phyloP scores from a whole-genome alignment of 1,140 invertebrate genomes.

The Homalodisca vitripennis region DNA sequence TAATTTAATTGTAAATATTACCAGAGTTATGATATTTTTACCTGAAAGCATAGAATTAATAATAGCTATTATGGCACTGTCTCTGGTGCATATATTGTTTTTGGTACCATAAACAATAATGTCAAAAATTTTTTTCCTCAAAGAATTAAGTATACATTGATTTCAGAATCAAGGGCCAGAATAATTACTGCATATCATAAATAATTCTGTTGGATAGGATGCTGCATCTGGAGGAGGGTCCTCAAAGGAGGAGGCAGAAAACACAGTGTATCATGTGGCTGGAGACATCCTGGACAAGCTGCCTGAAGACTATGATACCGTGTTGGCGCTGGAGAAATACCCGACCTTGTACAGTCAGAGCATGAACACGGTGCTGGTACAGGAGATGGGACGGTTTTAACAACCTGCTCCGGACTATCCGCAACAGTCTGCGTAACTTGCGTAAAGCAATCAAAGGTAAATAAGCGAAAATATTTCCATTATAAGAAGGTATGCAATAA shows the following conservation, averaged over 20 bases:
- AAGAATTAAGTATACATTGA: too few relatives aligned
- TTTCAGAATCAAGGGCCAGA: too few relatives aligned
- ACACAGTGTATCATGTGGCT: conserved; percentile 67
- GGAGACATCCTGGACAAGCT: conserved; percentile 69
- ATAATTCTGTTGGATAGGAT: too few relatives aligned
- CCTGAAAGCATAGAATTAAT: too few relatives aligned
- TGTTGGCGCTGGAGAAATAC: conserved; percentile 67
- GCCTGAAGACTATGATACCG: conserved; percentile 70
- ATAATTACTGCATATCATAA: background rate
- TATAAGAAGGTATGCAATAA: too few relatives aligned
- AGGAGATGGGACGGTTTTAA: conserved; percentile 93
- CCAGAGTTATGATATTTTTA: too few relatives aligned
- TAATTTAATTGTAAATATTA: too few relatives aligned
- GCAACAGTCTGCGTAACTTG: conserved; percentile 75
- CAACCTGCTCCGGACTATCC: conserved; percentile 69
- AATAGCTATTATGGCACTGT: too few relatives aligned
- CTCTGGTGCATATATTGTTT: too few relatives aligned
- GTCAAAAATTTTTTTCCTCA: background rate
- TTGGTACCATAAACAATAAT: background rate
- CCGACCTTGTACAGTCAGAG: conserved; percentile 80
- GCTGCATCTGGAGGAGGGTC: conserved; percentile 46
- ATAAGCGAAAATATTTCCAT: too few relatives aligned
- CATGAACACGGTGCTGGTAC: conserved; percentile 91
- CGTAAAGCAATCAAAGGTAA: conserved; percentile 86
- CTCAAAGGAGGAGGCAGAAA: conserved; percentile 58